Evolutionary conservation across 2,113 vertebrate species (phyloP), one percentile per base, ranked within the genome.

Genomic region (Esox niger): DNA sequence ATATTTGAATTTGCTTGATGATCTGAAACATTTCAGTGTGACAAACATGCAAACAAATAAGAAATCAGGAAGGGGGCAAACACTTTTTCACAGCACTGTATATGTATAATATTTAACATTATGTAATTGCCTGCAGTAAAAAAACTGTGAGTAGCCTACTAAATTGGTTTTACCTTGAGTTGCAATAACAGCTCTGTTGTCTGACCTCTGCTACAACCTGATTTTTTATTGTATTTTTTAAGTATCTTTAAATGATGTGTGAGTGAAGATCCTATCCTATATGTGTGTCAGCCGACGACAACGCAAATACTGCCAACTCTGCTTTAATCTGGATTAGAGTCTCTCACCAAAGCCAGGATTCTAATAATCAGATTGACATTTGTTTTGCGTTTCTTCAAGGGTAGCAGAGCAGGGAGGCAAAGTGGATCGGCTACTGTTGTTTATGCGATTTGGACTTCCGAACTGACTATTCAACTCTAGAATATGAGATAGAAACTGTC

Each of bases 291-390:
- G 25, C 25, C 55, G 27, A 15, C 1, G 6, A 57, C 25, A 15
- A 56, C 55, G 27, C 13, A 57, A 15, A 29, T 33, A 29, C 26
- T 32, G 13, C 62, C 57, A 65, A 65, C 82, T 78, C 70, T 47
- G n/a, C n/a, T 75, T 71, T 88, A 88, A 88, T 89, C 88, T 84
- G 86, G 88, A 88, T 89, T 88, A 89, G 43, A 75, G 68, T 65
- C 70, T 17, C 30, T 61, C 79, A 70, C 73, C 20, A 49, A 23
- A 49, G 52, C 64, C 71, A 49, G 76, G 78, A 76, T 67, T 62
- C 65, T 66, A 68, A 61, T 85, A 82, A 86, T 86, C 76, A 70
- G 71, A 79, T 84, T 85, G 80, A 62, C 25, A 5, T 62, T 66
- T 59, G 66, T 2, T 17, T 70, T 62, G 75, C 68, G 72, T 52